phyloP scores from a whole-genome alignment of 2,888 invertebrate species.

The Bedellia somnulentella region DNA sequence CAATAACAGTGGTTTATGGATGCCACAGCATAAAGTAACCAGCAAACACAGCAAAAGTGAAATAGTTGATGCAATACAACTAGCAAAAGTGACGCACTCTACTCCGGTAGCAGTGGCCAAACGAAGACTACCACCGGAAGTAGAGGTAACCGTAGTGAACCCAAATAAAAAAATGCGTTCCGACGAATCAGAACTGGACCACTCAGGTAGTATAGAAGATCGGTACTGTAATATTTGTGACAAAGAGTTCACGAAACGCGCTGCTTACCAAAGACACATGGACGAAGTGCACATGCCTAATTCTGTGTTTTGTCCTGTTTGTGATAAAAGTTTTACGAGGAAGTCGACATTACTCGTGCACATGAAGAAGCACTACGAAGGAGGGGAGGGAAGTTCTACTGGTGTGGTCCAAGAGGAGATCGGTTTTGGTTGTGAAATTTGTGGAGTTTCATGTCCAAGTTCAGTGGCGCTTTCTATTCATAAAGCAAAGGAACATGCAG shows the following conservation, averaged over 20 bases:
- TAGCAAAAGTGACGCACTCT: constrained; percentile 24
- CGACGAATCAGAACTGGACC: constrained; percentile 42
- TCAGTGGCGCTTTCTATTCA: constrained; percentile 62
- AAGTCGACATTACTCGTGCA: constrained; percentile 66
- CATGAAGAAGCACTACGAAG: constrained; percentile 59
- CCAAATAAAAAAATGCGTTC: constrained; percentile 51
- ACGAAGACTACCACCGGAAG: constrained; percentile 47
- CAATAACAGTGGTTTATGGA: constrained; percentile 53
- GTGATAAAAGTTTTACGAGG: constrained; percentile 64
- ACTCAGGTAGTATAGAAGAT: constrained; percentile 40
- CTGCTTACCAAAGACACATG: constrained; percentile 63
- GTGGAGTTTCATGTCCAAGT: constrained; percentile 61
- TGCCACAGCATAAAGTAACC: constrained; percentile 56
- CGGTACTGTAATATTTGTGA: constrained; percentile 63
- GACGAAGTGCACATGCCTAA: constrained; percentile 58
- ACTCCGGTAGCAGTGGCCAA: constrained; percentile 26
- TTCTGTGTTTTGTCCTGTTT: constrained; percentile 63
- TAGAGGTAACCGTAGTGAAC: constrained; percentile 53
- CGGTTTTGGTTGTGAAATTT: constrained; percentile 57
- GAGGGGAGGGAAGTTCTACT: constrained; percentile 30
- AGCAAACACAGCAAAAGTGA: constrained; percentile 54
- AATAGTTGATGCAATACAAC: constrained; percentile 32
- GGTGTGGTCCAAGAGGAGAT: constrained; percentile 25
- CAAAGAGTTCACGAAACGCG: constrained; percentile 63
- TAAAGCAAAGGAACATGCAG: constrained; percentile 48